Conservation (phyloP, 1,140 invertebrate genomes). For the Aphelinus certus region DNA sequence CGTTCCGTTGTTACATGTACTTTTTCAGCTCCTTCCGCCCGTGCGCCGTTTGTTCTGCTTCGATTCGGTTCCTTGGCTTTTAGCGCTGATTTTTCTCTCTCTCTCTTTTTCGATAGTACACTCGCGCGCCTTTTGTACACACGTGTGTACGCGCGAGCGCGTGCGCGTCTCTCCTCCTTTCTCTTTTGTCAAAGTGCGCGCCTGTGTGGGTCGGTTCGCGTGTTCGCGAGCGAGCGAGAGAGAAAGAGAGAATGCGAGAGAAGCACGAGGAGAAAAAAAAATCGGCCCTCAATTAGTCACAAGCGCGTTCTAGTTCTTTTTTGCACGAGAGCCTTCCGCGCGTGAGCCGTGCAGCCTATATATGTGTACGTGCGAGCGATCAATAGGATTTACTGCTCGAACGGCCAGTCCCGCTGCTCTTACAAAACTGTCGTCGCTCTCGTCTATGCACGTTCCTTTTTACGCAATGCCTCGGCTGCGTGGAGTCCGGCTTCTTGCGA, state of each 20-base stretch:
- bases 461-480: not conserved
- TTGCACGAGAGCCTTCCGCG: conserved; percentile 24
- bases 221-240: too few relatives aligned
- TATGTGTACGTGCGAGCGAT: conserved; percentile 24
- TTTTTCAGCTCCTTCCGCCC: not conserved
- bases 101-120: not conserved
- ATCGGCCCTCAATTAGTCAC: conserved; percentile 32
- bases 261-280: conserved; percentile 8
- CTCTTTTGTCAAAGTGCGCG: conserved; percentile 25
- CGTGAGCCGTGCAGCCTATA: not conserved
- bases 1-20: not conserved
- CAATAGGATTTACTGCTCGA: conserved; percentile 46
- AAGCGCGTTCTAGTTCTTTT: conserved; percentile 13
- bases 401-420: conserved; percentile 2
- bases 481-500: not conserved
- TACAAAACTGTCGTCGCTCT: too few relatives aligned
- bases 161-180: conserved; percentile 23
- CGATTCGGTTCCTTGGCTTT: conserved; percentile 16
- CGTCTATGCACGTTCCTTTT: not conserved
- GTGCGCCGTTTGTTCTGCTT: not conserved
- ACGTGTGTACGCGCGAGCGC: not conserved
- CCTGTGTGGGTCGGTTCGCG: too few relatives aligned
- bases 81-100: not conserved
- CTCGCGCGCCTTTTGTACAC: conserved; percentile 5
- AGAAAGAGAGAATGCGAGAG: too few relatives aligned